phyloP scores from a whole-genome alignment of 2,888 invertebrate species.

The Hecatera dysodea region DNA sequence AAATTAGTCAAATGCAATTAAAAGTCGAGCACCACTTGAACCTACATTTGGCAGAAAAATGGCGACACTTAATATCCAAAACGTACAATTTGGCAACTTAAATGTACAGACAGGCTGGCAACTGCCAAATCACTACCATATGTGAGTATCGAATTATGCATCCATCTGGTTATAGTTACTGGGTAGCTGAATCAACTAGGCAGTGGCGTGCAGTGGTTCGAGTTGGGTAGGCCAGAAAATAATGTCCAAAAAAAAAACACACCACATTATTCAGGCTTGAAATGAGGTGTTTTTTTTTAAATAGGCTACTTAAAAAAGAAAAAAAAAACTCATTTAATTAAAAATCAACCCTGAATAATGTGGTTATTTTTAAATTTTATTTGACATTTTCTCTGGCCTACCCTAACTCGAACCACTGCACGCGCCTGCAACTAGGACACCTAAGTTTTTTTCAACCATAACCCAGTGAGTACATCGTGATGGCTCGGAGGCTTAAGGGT shows the following conservation, averaged over 20 bases:
- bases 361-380: no score
- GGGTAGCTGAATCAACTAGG: not conserved
- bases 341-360: no score
- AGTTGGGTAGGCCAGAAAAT: no score
- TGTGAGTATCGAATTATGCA: not conserved
- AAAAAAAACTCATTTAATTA: no score
- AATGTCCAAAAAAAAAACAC: no score
- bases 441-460: conserved; percentile 5
- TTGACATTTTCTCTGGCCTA: no score
- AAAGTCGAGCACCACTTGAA: conserved; percentile 1
- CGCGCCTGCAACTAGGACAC: no score
- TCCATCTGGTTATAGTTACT: not conserved
- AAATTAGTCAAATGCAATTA: conserved; percentile 6
- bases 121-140: conserved; percentile 16
- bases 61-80: not conserved
- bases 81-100: conserved; percentile 24
- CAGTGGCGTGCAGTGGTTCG: not conserved
- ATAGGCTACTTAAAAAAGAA: no score
- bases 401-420: no score
- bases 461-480: conserved; percentile 6
- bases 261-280: no score
- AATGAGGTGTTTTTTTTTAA: no score
- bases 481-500: not conserved
- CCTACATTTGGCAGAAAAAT: conserved; percentile 20
- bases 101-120: not conserved